Percentiles rank a stretch among this genome's conserved stretches.
Evolutionary conservation across 2,113 vertebrate genomes (phyloP).

Genomic region (Spermophilus dauricus): DNA sequence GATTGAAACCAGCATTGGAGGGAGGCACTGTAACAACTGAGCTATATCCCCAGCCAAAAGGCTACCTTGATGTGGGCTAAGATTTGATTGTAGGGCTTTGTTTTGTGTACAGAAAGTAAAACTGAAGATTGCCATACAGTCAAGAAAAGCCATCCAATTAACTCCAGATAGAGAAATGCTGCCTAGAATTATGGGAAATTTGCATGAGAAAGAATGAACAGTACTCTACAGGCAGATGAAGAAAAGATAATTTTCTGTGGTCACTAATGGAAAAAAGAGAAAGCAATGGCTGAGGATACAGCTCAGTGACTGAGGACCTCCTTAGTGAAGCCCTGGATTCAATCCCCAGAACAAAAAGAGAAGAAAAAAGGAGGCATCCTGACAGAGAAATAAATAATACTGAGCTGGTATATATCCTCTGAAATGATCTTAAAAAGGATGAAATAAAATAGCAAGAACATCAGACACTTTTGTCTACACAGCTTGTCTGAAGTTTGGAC

Average conservation of each 20-base stretch:
- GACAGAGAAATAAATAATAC: slow-evolving; percentile 18
- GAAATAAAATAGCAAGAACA: slow-evolving; percentile 48
- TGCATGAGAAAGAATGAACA: slow-evolving; percentile 30
- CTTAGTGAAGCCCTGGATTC: not conserved
- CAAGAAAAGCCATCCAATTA: not conserved
- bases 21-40: too few relatives aligned
- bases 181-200: slow-evolving; percentile 12
- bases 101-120: slow-evolving; percentile 30
- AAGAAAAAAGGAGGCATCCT: not conserved
- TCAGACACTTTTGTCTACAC: not conserved
- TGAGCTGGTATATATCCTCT: not conserved
- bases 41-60: not conserved
- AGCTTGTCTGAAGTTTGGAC: slow-evolving; percentile 10
- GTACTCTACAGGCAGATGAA: slow-evolving; percentile 19
- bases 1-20: too few relatives aligned
- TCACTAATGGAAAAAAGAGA: not conserved
- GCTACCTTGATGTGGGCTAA: not conserved
- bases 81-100: too few relatives aligned
- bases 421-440: slow-evolving; percentile 49
- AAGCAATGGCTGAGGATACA: not conserved
- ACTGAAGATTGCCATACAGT: fast-evolving
- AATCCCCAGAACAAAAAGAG: not conserved
- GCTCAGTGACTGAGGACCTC: not conserved
- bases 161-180: not conserved
- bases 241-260: not conserved